phyloP scores from a whole-genome alignment of 2,113 vertebrate species.

The Octodon degus region DNA sequence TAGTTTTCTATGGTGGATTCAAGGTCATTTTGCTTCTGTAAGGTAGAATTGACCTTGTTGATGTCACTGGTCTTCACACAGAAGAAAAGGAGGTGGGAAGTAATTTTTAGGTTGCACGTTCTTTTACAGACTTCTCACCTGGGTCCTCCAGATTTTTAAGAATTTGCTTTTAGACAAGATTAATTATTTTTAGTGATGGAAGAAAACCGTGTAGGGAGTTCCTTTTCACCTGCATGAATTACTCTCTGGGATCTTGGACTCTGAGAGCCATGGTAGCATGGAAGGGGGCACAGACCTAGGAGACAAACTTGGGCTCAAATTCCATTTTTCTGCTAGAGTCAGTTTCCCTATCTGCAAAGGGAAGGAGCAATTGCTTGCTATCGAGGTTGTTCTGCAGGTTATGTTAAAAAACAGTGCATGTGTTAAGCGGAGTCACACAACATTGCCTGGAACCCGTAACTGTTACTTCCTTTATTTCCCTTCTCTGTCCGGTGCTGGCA shows the following conservation, averaged over 20 bases:
- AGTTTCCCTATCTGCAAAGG: neutral
- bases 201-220: neutral
- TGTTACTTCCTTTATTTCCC: neutral
- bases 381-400: neutral
- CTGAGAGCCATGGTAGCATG: neutral
- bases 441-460: neutral
- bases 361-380: neutral
- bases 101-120: constrained; percentile 55
- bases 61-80: constrained; percentile 3
- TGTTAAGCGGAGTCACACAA: neutral
- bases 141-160: constrained; percentile 46
- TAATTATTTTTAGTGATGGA: constrained; percentile 44
- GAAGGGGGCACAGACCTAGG: neutral
- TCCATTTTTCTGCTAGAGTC: neutral
- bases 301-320: constrained; percentile 18
- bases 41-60: neutral
- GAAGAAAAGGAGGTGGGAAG: constrained; percentile 56
- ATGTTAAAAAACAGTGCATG: neutral
- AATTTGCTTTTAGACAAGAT: constrained; percentile 56
- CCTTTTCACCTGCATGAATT: neutral
- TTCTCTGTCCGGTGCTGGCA: neutral
- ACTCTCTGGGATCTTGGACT: neutral
- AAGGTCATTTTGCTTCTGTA: constrained; percentile 22
- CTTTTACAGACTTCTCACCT: constrained; percentile 17
- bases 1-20: constrained; percentile 55